Evolutionary conservation across 2,113 vertebrate species (phyloP).

Genomic region (Physeter macrocephalus): DNA sequence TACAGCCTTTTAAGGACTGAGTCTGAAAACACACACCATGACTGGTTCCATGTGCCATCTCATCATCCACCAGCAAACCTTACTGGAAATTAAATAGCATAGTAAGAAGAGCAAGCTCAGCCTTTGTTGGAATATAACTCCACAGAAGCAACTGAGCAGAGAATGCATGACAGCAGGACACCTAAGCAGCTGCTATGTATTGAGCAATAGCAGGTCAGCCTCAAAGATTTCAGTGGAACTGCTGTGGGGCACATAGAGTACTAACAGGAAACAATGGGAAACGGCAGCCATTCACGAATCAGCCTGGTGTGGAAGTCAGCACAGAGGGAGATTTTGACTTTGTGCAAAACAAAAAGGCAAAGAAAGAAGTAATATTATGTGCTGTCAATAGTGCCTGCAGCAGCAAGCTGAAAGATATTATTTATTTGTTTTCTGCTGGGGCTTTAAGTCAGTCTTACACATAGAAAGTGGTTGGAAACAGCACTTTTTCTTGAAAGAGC

Average conservation of each 20-base stretch:
- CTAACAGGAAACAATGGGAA: background rate
- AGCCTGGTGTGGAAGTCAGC: background rate
- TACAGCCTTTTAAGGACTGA: background rate
- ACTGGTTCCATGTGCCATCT: background rate
- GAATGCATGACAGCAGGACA: constrained; percentile 19
- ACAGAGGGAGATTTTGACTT: background rate
- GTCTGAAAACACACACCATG: background rate
- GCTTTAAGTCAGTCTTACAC: background rate
- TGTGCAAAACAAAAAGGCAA: constrained; percentile 12
- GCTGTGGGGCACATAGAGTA: background rate
- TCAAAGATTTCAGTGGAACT: constrained; percentile 22
- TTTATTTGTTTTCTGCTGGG: background rate
- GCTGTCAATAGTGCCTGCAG: background rate
- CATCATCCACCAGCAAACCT: background rate
- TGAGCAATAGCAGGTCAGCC: background rate
- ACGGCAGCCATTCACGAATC: background rate
- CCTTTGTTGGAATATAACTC: background rate
- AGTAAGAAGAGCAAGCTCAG: background rate
- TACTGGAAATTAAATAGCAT: background rate
- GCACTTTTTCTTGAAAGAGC: background rate
- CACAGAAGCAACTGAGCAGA: background rate
- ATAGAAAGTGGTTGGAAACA: background rate
- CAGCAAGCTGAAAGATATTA: background rate
- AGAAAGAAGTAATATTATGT: background rate
- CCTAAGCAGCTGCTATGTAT: background rate